Percentiles rank a stretch among this genome's conserved stretches.
phyloP scores from a whole-genome alignment of 2,888 invertebrate species.

The Idaea aversata region DNA sequence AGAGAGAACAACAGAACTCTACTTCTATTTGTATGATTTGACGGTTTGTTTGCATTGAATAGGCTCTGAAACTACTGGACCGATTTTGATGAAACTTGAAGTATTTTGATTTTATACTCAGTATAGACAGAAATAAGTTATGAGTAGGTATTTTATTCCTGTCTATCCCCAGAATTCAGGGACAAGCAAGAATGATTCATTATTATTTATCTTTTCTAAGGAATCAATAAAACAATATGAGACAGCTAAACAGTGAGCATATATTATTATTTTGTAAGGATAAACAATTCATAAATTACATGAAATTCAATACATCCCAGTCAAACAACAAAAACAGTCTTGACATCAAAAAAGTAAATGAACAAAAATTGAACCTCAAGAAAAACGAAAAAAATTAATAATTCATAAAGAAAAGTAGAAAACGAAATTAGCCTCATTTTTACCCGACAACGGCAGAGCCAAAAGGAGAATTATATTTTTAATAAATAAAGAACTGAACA shows the following conservation, averaged over 20 bases:
- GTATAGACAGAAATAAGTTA: neutral
- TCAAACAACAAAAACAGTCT: slow-evolving; percentile 13
- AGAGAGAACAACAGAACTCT: no score
- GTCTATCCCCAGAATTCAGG: neutral
- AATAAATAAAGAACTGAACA: no score
- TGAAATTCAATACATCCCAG: slow-evolving; percentile 18
- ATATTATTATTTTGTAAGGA: slow-evolving; percentile 44
- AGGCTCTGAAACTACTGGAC: no score
- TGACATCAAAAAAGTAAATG: slow-evolving; percentile 6
- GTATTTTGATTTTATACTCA: no score
- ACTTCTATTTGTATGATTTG: no score
- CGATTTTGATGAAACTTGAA: no score
- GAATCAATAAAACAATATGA: slow-evolving; percentile 33
- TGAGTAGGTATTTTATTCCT: neutral
- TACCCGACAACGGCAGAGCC: no score
- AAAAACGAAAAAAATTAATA: neutral
- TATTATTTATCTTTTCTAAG: neutral
- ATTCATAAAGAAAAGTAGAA: no score
- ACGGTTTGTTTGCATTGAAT: no score
- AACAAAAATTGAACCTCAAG: neutral
- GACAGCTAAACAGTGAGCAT: slow-evolving; percentile 67
- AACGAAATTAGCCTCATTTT: neutral
- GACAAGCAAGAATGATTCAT: neutral
- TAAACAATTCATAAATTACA: slow-evolving; percentile 28
- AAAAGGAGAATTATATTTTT: no score